Evolutionary conservation across 2,797 vertebrate species (phyloP), one percentile per base, ranked within the genome.

Genomic region (Gymnopithys bicolor): DNA sequence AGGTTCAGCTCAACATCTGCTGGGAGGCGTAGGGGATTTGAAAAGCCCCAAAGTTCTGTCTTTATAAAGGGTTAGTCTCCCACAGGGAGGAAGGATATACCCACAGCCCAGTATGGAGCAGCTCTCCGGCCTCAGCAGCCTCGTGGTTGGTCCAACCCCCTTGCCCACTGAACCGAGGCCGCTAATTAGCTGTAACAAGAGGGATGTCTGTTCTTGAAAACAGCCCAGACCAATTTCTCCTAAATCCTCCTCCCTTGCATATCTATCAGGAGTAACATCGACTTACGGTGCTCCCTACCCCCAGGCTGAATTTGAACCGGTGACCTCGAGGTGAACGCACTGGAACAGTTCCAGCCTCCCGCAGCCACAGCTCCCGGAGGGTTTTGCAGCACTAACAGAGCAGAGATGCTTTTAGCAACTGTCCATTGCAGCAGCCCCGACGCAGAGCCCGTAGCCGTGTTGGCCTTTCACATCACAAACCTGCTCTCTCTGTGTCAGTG

Each of bases 131-230:
- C 43, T 32, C 58, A 48, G 75, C 5, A 35, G 60, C 58, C 78
- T 43, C 7, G 3, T n/a, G 84, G 58, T 75, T 63, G 87, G 37
- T 46, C 56, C 49, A 22, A 37, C 64, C 64, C 82, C 71, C 10
- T 37, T 55, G 85, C 66, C 60, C 83, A 59, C 62, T 23, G 3
- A 91, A 55, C 56, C 8, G 7, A 56, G 62, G 73, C 69, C 16
- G 32, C 90, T 91, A 87, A 91, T 74, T 8, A 89, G 71, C 82
- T 79, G 85, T 63, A 67, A 69, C 81, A 69, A 74, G 87, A 56
- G 45, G 21, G 14, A 77, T 1, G 35, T n/a, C 93, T 92, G 59
- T n/a, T 89, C 71, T 64, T 84, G 64, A 55, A 56, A 91, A 53
- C 62, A 58, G 76, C 64, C 79, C 63, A 3, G 45, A 49, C 48